Evolutionary conservation across 2,888 invertebrate species (phyloP).

Genomic region (Lasioglossum leucozonium): DNA sequence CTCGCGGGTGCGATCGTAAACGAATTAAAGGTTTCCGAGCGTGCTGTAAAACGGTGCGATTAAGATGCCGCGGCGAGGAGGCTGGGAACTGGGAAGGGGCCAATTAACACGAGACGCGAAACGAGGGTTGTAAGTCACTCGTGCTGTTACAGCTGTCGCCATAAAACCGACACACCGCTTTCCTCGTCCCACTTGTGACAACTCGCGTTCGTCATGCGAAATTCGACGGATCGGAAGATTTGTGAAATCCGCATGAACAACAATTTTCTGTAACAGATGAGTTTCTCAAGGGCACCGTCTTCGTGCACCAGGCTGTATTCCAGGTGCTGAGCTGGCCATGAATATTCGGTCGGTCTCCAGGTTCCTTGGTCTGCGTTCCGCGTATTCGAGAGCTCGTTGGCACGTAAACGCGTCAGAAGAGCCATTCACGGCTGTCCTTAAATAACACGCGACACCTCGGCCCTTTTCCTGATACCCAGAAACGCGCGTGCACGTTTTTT

Average conservation of each 20-base stretch:
- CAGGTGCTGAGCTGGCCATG: not conserved
- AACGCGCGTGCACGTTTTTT: conserved; percentile 35
- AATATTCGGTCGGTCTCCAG: not conserved
- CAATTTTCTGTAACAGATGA: not conserved
- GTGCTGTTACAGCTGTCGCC: conserved; percentile 58
- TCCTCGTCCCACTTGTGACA: not conserved
- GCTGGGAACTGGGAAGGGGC: conserved; percentile 67
- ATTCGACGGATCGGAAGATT: not conserved
- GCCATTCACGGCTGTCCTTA: conserved; percentile 34
- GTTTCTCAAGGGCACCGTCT: not conserved
- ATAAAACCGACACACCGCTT: conserved; percentile 28
- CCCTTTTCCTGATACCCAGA: conserved; percentile 8
- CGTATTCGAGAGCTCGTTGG: not conserved
- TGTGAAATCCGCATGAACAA: not conserved
- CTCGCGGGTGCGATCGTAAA: conserved; percentile 74
- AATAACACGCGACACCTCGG: conserved; percentile 51
- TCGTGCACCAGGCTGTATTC: not conserved
- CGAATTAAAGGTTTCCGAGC: conserved; percentile 76
- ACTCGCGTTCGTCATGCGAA: not conserved
- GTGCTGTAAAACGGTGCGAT: conserved; percentile 80
- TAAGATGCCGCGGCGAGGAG: conserved; percentile 69
- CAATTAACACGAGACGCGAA: conserved; percentile 80
- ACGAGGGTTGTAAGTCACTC: conserved; percentile 77
- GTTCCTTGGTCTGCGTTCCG: not conserved
- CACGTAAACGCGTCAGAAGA: conserved; percentile 34